Conservation (phyloP, 2,113 vertebrate genomes). For the Condylura cristata region DNA sequence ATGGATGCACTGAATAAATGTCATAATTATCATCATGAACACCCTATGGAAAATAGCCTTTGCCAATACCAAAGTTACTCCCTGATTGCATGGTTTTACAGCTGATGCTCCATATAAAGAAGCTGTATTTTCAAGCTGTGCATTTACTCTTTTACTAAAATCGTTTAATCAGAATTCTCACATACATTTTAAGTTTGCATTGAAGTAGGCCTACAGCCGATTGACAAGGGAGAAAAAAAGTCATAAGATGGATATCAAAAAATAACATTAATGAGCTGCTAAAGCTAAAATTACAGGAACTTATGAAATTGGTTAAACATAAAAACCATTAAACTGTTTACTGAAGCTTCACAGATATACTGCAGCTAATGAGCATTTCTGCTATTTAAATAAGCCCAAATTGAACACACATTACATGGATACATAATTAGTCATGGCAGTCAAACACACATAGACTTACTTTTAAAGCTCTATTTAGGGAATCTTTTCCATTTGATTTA, state of each 20-base stretch:
- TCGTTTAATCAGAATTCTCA: slow-evolving; percentile 68
- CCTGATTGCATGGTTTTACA: not conserved
- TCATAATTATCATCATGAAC: not conserved
- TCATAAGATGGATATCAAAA: slow-evolving; percentile 88
- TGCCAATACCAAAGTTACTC: not conserved
- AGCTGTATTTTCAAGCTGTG: not conserved
- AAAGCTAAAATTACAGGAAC: slow-evolving; percentile 90
- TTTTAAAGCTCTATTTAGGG: slow-evolving; percentile 90
- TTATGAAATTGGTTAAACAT: slow-evolving; percentile 92
- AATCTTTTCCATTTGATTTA: slow-evolving; percentile 90
- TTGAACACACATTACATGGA: slow-evolving; percentile 90
- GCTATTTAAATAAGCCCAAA: slow-evolving; percentile 92
- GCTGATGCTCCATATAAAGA: not conserved
- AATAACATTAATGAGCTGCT: slow-evolving; percentile 91
- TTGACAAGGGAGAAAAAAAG: slow-evolving; percentile 83
- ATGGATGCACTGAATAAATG: not conserved
- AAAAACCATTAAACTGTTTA: slow-evolving; percentile 92
- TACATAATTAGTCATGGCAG: slow-evolving; percentile 91
- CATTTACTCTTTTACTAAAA: slow-evolving; percentile 41
- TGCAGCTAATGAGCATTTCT: slow-evolving; percentile 91
- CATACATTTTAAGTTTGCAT: slow-evolving; percentile 74
- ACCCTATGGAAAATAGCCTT: not conserved
- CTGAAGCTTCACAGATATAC: slow-evolving; percentile 91
- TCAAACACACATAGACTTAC: slow-evolving; percentile 88
- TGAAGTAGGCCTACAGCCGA: slow-evolving; percentile 72